Percentiles rank a stretch among this genome's conserved stretches.
Conservation (phyloP, 2,113 vertebrate genomes). For the Nothocercus julius region DNA sequence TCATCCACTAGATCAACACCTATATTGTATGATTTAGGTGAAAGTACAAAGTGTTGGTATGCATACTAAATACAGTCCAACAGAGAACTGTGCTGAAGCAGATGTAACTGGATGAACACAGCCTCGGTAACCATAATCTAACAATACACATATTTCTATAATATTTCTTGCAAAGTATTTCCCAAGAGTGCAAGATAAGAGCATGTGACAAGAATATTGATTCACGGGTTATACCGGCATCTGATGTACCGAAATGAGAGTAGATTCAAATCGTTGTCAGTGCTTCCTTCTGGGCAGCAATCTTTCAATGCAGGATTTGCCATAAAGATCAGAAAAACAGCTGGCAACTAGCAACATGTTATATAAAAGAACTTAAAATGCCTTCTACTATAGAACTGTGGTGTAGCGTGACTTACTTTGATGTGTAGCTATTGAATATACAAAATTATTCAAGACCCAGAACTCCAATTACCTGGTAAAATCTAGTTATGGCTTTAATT, state of each 20-base stretch:
- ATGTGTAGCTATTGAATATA: neutral
- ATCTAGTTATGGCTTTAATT: constrained; percentile 14
- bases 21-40: neutral
- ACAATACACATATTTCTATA: constrained; percentile 28
- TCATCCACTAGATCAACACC: neutral
- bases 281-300: constrained; percentile 62
- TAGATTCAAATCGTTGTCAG: constrained; percentile 47
- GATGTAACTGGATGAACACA: neutral
- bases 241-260: constrained; percentile 44
- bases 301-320: constrained; percentile 53
- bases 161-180: constrained; percentile 60
- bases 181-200: constrained; percentile 49
- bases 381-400: constrained; percentile 37
- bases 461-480: constrained; percentile 47
- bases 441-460: neutral
- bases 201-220: constrained; percentile 57
- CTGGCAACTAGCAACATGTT: constrained; percentile 63
- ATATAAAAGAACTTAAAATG: constrained; percentile 58
- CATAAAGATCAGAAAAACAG: constrained; percentile 70
- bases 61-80: neutral
- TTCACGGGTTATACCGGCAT: constrained; percentile 29
- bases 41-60: neutral
- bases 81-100: neutral
- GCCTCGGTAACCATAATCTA: neutral
- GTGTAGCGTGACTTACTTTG: constrained; percentile 16